Evolutionary conservation across 2,888 invertebrate genomes (phyloP), one percentile per base, ranked within the genome.

Genomic region (Pyrrhia umbra): DNA sequence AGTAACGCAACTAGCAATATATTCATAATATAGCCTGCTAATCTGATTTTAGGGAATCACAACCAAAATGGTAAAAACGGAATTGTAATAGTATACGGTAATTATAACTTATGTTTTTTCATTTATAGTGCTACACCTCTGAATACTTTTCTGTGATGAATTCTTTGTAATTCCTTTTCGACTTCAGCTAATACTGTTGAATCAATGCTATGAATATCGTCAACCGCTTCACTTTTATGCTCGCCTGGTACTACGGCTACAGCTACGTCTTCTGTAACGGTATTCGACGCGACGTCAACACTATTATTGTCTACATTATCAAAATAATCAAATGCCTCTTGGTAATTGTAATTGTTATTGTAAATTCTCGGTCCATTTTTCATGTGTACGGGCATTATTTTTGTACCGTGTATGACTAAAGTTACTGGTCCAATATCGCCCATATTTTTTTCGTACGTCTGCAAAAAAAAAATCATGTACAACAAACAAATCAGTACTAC

Each of bases 371-470:
- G 92, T 2, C 96, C 96, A 51, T 93, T 86, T 74, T 84, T 90
- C 94, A 97, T 96, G 81, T 97, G 96, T 2, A 85, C 83, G 0
- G 98, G 97, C 77, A 94, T 93, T 54, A 95, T 90, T 63, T 88
- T 92, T 0, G 97, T 97, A 1, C 98, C 98, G 81, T 97, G 97
- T n/a, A 98, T 86, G 37, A 96, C 92, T 42, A 98, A 86, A n/a
- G 89, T 92, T 0, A 96, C 90, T 30, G 94, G 87, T 5, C 95
- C 95, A n/a, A 97, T 86, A 40, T 85, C 84, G 0, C 97, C 97
- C 1, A 80, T 82, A 81, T 97, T 96, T 16, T 80, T 60, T 80
- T 93, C 91, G 20, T 84, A 73, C 0, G 90, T 92, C 93, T 94
- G 78, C 42, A 71, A 80, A 56, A 52, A 50, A 57, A 13, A 39